phyloP scores from a whole-genome alignment of 2,797 vertebrate genomes.

The Megaceryle alcyon region DNA sequence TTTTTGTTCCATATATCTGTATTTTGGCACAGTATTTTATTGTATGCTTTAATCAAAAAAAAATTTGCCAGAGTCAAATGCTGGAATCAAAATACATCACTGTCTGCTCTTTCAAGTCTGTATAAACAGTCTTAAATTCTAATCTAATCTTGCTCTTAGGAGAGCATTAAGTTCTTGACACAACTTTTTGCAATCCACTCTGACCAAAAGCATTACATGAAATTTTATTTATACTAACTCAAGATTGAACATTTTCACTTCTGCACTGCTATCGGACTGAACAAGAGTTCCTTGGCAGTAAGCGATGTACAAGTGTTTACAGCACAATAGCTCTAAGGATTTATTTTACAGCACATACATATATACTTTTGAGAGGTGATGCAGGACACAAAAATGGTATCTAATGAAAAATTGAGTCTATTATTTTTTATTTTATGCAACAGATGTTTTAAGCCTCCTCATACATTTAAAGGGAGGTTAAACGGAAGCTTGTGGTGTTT shows the following conservation, averaged over 20 bases:
- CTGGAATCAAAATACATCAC: not conserved
- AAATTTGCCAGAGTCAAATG: not conserved
- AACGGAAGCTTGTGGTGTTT: not conserved
- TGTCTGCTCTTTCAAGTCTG: not conserved
- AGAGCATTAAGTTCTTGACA: not conserved
- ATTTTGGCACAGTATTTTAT: not conserved
- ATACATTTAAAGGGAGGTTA: not conserved
- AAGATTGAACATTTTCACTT: not conserved
- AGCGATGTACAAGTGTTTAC: not conserved
- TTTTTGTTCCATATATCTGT: not conserved
- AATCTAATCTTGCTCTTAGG: not conserved
- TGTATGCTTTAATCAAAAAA: not conserved
- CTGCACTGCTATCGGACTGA: not conserved
- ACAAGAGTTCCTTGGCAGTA: not conserved
- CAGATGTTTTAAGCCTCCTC: not conserved
- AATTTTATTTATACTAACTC: not conserved
- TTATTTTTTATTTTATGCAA: not conserved
- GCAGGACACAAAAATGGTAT: not conserved
- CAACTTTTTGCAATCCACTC: not conserved
- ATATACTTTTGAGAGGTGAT: not conserved
- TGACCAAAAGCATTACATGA: not conserved
- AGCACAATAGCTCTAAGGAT: not conserved
- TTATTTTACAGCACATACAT: not conserved
- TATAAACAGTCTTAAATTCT: not conserved
- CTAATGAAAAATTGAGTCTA: not conserved